Base-by-base conservation (phyloP, 2,797 vertebrate genomes). In the Anisognathus igniventris region DNA sequence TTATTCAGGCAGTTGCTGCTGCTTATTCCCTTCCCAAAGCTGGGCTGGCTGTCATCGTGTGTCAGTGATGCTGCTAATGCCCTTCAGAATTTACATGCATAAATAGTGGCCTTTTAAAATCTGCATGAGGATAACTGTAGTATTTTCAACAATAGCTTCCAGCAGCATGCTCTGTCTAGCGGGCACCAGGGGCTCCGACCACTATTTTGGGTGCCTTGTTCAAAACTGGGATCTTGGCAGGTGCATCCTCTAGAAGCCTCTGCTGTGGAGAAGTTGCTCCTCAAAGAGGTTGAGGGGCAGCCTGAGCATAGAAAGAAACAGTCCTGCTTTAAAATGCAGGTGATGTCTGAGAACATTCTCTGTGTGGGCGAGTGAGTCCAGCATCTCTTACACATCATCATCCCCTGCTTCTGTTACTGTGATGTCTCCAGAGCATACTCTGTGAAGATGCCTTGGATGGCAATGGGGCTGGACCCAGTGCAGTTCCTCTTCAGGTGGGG, bases 41-140 rank as follows among this genome's bases (percentile, higher is more conserved):
- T 90, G 91, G 28, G 87, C 86, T 95, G 75, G 92, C 95, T 98
- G 97, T 97, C 97, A 96, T 82, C 87, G 47, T 90, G 94, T 96
- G 96, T 97, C 97, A 97, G 93, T 37, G 70, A 76, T 88, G 74
- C 92, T 2, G 95, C 95, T 97, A 96, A 93, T 94, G 95, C 94
- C 97, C 95, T 97, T 97, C 96, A 97, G 88, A 95, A 98, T 97
- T 96, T 96, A 84, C 93, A 93, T 95, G 88, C 83, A 87, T 94
- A 97, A 96, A 96, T 83, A 94, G 79, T 92, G 93, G 95, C 93
- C 95, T 97, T 97, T 96, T 67, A 54, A 96, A 96, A 97, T 95
- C 88, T 96, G 68, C 76, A 94, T n/a, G 57, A 91, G 90, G 90
- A 78, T 91, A 93, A 91, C 62, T 86, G 76, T 45, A 90, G 72